A percentile compares a stretch with the other conserved stretches of the same genome.
phyloP scores from a whole-genome alignment of 2,797 vertebrate genomes.

The Hephaestus fuliginosus region DNA sequence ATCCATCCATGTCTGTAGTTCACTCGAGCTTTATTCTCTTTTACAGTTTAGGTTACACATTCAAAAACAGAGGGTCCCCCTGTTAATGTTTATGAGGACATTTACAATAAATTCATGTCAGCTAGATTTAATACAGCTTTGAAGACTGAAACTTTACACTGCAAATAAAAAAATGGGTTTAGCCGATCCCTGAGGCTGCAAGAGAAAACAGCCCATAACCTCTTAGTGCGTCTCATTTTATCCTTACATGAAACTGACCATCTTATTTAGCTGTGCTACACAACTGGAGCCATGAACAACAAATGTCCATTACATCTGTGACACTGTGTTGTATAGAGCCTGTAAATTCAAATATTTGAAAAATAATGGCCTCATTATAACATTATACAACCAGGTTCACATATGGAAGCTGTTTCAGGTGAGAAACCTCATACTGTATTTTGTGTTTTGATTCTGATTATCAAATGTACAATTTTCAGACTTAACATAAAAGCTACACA shows the following conservation, averaged over 20 bases:
- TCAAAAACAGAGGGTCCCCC: not conserved
- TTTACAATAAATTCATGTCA: constrained; percentile 11
- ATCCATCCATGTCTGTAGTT: not conserved
- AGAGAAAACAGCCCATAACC: constrained; percentile 6
- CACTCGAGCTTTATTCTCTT: not conserved
- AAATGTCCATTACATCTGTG: not conserved
- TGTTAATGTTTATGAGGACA: constrained; percentile 14
- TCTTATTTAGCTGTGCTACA: not conserved
- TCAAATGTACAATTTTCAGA: not conserved
- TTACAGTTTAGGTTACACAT: not conserved
- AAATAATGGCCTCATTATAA: not conserved
- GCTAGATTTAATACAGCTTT: constrained; percentile 11
- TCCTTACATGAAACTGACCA: not conserved
- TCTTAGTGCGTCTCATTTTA: not conserved
- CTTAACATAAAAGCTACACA: not conserved
- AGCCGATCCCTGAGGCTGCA: not conserved
- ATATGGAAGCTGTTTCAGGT: not conserved
- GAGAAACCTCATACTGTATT: not conserved
- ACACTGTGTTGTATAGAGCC: not conserved
- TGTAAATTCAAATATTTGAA: not conserved
- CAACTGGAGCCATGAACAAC: not conserved
- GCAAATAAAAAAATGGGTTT: constrained; percentile 15
- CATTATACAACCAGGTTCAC: not conserved
- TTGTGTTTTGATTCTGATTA: not conserved
- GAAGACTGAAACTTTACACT: constrained; percentile 20